These are phyloP conservation scores for Chunga burmeisteri DNA, from an alignment of 2,113 vertebrate species.

Conservation along the genomic window DNA sequence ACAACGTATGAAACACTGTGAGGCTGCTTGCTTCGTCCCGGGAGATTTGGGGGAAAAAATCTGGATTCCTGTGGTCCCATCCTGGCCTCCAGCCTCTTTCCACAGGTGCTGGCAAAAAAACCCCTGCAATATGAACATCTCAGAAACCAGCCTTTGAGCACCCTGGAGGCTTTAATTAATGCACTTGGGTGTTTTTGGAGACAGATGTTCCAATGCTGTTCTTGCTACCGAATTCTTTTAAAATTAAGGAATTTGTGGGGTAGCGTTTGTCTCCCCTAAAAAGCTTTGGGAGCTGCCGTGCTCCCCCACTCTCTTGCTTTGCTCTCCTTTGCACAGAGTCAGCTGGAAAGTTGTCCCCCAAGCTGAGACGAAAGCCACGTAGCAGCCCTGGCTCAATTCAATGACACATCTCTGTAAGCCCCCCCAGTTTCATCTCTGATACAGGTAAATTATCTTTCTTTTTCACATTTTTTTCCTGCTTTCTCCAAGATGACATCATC, in stretches of 20 bases:
- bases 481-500: neutral
- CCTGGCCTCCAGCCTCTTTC: neutral
- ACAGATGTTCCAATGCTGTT: neutral
- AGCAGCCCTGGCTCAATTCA: neutral
- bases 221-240: neutral
- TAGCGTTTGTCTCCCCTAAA: neutral
- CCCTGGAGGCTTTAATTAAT: neutral
- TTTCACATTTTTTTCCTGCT: neutral
- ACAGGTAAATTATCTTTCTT: neutral
- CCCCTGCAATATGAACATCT: neutral
- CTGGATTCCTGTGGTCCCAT: neutral
- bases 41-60: neutral
- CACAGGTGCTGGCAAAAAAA: neutral
- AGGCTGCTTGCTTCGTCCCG: neutral
- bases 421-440: neutral
- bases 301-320: neutral
- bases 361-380: neutral
- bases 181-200: neutral
- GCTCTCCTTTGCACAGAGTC: neutral
- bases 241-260: neutral
- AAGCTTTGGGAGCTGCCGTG: neutral
- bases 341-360: neutral
- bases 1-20: rapidly evolving
- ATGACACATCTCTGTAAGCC: neutral
- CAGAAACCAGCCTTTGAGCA: neutral